Percentiles rank a stretch among this genome's conserved stretches.
phyloP scores from a whole-genome alignment of 1,140 invertebrate genomes.

The Trichonephila clavipes region DNA sequence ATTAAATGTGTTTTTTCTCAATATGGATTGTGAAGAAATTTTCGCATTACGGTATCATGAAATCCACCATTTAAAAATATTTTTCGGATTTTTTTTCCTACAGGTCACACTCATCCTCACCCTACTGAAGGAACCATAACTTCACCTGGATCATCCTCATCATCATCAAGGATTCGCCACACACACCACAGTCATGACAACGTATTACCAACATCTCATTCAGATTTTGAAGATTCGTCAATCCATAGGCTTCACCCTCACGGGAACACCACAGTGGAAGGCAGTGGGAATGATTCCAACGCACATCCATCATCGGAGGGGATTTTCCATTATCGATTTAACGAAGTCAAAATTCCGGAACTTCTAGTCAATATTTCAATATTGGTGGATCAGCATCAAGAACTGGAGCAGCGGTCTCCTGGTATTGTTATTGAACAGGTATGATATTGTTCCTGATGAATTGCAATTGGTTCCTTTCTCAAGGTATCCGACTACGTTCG shows the following conservation, averaged over 20 bases:
- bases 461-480: no score
- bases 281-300: not conserved
- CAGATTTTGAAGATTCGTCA: not conserved
- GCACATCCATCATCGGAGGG: not conserved
- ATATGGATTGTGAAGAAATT: no score
- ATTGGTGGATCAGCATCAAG: conserved; percentile 65
- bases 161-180: not conserved
- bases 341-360: conserved; percentile 51
- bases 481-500: no score
- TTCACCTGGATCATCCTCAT: not conserved
- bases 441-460: not conserved
- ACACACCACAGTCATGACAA: not conserved
- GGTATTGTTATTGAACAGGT: conserved; percentile 65
- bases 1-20: no score
- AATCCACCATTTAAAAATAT: not conserved
- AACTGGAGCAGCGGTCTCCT: conserved; percentile 11
- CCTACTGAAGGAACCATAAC: not conserved
- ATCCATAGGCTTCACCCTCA: not conserved
- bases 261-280: not conserved
- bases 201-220: not conserved
- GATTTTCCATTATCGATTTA: conserved; percentile 26
- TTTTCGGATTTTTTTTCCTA: not conserved
- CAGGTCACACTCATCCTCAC: not conserved
- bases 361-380: conserved; percentile 56
- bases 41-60: no score